A percentile compares a stretch with the other conserved stretches of the same genome.
Conservation (phyloP, 2,888 invertebrate species). For the Noctua janthe region DNA sequence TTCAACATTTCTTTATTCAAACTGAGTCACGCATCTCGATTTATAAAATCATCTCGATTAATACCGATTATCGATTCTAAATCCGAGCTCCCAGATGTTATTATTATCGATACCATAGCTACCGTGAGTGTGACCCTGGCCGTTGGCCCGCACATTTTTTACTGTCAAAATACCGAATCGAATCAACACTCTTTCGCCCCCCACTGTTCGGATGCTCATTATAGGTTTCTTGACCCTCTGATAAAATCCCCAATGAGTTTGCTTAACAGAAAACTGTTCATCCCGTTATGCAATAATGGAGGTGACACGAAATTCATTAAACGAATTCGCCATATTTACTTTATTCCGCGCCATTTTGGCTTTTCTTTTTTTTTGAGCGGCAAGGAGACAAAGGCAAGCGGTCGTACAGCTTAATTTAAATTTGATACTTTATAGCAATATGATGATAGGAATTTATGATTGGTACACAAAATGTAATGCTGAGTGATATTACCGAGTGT, state of each 20-base stretch:
- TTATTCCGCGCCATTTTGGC: constrained; percentile 62
- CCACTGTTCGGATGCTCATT: constrained; percentile 61
- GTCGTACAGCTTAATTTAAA: constrained; percentile 79
- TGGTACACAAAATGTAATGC: constrained; percentile 52
- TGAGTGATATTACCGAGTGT: constrained; percentile 43
- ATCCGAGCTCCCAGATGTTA: constrained; percentile 47
- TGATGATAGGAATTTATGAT: constrained; percentile 70
- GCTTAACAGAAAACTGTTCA: constrained; percentile 63
- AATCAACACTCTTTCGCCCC: constrained; percentile 64
- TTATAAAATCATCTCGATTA: constrained; percentile 51
- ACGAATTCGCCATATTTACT: constrained; percentile 65
- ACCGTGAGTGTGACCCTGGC: constrained; percentile 61
- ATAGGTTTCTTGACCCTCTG: constrained; percentile 66
- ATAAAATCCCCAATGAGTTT: constrained; percentile 65
- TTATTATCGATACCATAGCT: constrained; percentile 51
- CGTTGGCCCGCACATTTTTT: constrained; percentile 65
- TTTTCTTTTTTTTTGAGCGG: constrained; percentile 60
- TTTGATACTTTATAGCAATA: constrained; percentile 74
- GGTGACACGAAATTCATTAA: constrained; percentile 79
- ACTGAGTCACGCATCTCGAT: constrained; percentile 33
- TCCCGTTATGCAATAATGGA: constrained; percentile 79
- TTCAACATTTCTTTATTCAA: constrained; percentile 16
- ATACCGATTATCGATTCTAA: constrained; percentile 55
- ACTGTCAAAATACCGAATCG: constrained; percentile 66
- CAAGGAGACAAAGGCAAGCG: constrained; percentile 64